These are phyloP conservation scores for Andricus curvator DNA, from an alignment of 2,888 invertebrate genomes.

Conservation along the genomic window DNA sequence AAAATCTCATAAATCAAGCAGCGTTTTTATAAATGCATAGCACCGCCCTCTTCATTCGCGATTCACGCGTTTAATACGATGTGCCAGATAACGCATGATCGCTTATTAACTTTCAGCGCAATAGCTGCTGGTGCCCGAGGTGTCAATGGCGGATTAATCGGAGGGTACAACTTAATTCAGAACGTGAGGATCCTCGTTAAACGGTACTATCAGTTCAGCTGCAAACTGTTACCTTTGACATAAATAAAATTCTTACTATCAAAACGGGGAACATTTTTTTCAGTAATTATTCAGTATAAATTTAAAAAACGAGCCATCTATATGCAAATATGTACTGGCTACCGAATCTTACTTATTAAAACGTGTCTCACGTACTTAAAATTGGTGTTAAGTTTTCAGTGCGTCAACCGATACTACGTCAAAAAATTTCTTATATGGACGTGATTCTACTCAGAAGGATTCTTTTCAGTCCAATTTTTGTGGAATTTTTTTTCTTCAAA, in stretches of 20 bases:
- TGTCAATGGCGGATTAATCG: conserved; percentile 24
- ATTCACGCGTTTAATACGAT: conserved; percentile 7
- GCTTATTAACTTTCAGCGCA: conserved; percentile 22
- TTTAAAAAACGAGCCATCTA: neutral
- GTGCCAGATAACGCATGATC: conserved; percentile 27
- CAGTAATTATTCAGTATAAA: neutral
- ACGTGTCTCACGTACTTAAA: neutral
- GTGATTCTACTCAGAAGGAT: too few species aligned
- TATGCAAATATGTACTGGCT: neutral
- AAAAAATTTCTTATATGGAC: too few species aligned
- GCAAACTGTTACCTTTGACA: conserved; percentile 3
- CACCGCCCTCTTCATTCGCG: neutral
- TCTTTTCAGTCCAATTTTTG: too few species aligned
- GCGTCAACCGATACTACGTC: too few species aligned
- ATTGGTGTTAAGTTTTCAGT: neutral
- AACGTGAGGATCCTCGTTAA: neutral
- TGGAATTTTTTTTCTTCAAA: too few species aligned
- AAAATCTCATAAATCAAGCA: conserved; percentile 2
- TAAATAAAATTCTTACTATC: neutral
- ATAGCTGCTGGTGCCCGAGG: conserved; percentile 16
- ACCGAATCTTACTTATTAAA: neutral
- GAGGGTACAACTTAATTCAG: neutral
- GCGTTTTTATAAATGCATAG: neutral
- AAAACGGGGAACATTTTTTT: neutral
- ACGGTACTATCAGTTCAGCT: conserved; percentile 12